Evolutionary conservation across 2,797 vertebrate genomes (phyloP).

Genomic region (Aldrovandia affinis): DNA sequence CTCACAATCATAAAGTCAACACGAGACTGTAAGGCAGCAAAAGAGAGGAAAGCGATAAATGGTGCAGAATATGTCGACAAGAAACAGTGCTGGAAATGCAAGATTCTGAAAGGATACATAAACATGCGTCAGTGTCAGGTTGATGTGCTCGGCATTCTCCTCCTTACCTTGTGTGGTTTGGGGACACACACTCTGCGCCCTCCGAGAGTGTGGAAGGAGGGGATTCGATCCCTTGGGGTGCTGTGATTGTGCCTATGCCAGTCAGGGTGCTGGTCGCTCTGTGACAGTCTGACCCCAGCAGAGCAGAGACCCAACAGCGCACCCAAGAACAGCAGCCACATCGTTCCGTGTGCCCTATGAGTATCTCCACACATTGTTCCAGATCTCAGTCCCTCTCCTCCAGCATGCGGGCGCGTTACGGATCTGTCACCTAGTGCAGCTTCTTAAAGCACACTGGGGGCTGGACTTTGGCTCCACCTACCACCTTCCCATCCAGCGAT

Average conservation of each 20-base stretch:
- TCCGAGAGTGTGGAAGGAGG: not conserved
- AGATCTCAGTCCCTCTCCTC: constrained; percentile 40
- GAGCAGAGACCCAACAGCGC: constrained; percentile 50
- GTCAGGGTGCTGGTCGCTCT: constrained; percentile 8
- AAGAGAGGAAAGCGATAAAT: not conserved
- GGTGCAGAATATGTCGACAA: not conserved
- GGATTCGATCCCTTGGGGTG: not conserved
- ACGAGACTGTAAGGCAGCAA: not conserved
- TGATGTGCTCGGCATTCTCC: not conserved
- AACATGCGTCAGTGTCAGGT: not conserved
- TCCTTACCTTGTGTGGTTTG: not conserved
- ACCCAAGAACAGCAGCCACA: constrained; percentile 56
- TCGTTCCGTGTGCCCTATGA: constrained; percentile 40
- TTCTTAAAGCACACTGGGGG: not conserved
- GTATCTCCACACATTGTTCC: constrained; percentile 41
- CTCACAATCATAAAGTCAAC: not conserved
- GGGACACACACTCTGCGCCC: not conserved
- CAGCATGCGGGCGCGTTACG: not conserved
- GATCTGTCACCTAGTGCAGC: constrained; percentile 1
- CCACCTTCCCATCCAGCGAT: not conserved
- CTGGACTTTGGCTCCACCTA: not conserved
- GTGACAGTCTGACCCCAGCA: not conserved
- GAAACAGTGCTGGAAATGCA: not conserved
- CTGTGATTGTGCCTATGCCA: too few relatives aligned
- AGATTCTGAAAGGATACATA: not conserved